Base-by-base conservation (phyloP, 30 jellyfish, hydroid and myxozoan species). In the Pelagia noctiluca region DNA sequence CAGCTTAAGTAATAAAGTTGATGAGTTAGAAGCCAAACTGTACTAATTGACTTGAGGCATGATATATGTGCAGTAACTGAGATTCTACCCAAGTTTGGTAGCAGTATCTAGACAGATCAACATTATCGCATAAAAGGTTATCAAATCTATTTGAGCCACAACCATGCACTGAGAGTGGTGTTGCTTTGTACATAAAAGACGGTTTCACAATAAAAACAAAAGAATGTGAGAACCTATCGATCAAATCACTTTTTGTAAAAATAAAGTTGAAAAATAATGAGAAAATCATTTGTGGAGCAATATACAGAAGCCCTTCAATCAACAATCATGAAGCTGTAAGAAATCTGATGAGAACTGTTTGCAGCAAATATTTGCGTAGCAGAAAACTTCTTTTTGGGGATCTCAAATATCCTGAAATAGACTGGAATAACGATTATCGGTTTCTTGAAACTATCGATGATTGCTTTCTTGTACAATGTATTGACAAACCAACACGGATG, bases 41-140 rank as follows among this genome's bases (percentile, higher is more conserved):
- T 52, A 19, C 68, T 30, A 52, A 52, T 52, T 30, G n/a, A n/a
- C n/a, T n/a, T 35, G 68, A 52, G 68, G 26, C 68, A 52, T 4
- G 68, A 52, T 19, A 52, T 52, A 52, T 52, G 68, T 68, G 81
- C 81, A 68, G 81, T 68, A 31, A 30, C 81, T 31, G 81, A 68
- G 81, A 68, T 68, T 68, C 81, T 68, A 68, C 64, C 81, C 33
- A 68, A 68, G 36, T 30, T 7, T 31, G 24, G 61, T 31, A 68
- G 63, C 63, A 68, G 63, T 35, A 36, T 7, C 61, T 68, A 64
- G 64, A 68, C 24, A 1, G 81, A 68, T 31, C 61, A 68, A 31
- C 61, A 35, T 68, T 68, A 68, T 35, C 61, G 61, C 32, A 35
- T 68, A 33, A 35, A 68, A 0, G 81, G 81, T 12, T 68, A 68